Evolutionary conservation across 2,888 invertebrate species (phyloP).

Genomic region (Acrobasis consociella): DNA sequence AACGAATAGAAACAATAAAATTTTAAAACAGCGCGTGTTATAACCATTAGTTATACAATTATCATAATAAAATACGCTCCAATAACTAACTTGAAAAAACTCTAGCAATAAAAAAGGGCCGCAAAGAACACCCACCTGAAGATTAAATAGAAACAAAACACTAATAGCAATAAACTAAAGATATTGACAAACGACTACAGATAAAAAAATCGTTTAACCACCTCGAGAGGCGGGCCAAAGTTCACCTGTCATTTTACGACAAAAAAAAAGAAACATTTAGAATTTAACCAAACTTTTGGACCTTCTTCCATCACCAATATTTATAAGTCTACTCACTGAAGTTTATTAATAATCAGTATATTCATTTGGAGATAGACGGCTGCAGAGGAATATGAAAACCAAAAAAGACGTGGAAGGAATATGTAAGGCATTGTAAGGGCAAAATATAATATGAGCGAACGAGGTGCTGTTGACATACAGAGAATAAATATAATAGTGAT

Average conservation of each 20-base stretch:
- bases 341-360: too few species aligned
- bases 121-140: slow-evolving; percentile 30
- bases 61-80: slow-evolving; percentile 27
- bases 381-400: too few species aligned
- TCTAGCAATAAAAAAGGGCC: slow-evolving; percentile 27
- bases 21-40: slow-evolving; percentile 22
- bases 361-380: too few species aligned
- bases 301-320: not conserved
- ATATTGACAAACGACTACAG: slow-evolving; percentile 33
- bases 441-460: too few species aligned
- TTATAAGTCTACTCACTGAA: not conserved
- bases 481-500: too few species aligned
- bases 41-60: slow-evolving; percentile 31
- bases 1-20: slow-evolving; percentile 23
- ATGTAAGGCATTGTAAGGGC: too few species aligned
- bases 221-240: slow-evolving; percentile 19
- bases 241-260: slow-evolving; percentile 32
- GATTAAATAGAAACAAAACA: slow-evolving; percentile 37
- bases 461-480: too few species aligned
- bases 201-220: slow-evolving; percentile 26
- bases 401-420: too few species aligned
- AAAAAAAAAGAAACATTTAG: slow-evolving; percentile 3
- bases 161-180: slow-evolving; percentile 38
- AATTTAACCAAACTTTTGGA: slow-evolving; percentile 6
- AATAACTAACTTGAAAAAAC: slow-evolving; percentile 32